Percentiles rank a stretch among this genome's conserved stretches.
Evolutionary conservation across 2,888 invertebrate genomes (phyloP).

Genomic region (Pyralis farinalis): DNA sequence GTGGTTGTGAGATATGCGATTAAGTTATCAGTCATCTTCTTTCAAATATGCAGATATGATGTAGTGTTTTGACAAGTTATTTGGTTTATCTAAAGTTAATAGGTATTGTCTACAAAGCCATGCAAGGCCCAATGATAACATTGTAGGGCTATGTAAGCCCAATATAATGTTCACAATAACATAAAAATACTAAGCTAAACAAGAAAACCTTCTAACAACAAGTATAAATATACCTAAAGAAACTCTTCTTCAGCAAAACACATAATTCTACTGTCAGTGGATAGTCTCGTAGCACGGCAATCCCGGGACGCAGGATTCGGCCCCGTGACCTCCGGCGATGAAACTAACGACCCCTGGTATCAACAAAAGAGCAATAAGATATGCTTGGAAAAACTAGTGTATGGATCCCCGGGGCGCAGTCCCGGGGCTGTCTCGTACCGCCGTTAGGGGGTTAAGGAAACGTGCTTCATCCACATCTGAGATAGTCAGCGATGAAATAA

Average conservation of each 20-base stretch:
- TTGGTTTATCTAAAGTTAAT: no score
- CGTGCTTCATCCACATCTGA: slow-evolving; percentile 28
- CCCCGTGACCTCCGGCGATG: slow-evolving; percentile 68
- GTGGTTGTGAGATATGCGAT: no score
- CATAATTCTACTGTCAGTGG: slow-evolving; percentile 20
- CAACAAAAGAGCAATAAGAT: slow-evolving; percentile 81
- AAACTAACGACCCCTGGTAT: slow-evolving; percentile 77
- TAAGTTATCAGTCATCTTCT: no score
- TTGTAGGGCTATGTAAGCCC: no score
- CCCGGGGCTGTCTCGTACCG: slow-evolving; percentile 37
- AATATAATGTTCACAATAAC: not conserved
- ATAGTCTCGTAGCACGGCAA: slow-evolving; percentile 23
- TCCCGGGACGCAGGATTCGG: slow-evolving; percentile 25
- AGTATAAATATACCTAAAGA: slow-evolving; percentile 15
- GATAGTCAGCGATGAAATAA: slow-evolving; percentile 26
- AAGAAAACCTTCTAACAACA: slow-evolving; percentile 7
- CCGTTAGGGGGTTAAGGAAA: slow-evolving; percentile 45
- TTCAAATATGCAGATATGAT: no score
- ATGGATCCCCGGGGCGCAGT: slow-evolving; percentile 62
- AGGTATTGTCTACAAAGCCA: no score
- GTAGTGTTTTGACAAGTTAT: no score
- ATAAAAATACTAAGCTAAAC: not conserved
- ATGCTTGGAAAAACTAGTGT: slow-evolving; percentile 80
- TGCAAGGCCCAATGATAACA: no score
- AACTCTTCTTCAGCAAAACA: slow-evolving; percentile 21